These are phyloP conservation scores for Trichechus manatus DNA, from an alignment of 2,113 vertebrate species.

Conservation along the genomic window DNA sequence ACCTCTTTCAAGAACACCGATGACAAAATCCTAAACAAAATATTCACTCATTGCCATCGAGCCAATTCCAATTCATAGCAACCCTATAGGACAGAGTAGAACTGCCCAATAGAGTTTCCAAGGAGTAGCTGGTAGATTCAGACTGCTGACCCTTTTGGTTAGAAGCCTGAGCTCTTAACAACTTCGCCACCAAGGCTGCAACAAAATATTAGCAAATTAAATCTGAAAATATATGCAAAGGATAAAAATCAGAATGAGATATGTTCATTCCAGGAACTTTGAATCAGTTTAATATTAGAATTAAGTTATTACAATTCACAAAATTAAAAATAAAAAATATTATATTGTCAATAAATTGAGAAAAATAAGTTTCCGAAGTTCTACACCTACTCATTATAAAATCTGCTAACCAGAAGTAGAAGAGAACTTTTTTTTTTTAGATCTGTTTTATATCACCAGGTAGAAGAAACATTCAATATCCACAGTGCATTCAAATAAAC, in stretches of 20 bases:
- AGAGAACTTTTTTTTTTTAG: not conserved
- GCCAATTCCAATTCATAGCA: too few relatives aligned
- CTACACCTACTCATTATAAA: not conserved
- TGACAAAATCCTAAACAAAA: not conserved
- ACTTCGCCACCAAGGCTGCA: too few relatives aligned
- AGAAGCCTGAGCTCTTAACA: too few relatives aligned
- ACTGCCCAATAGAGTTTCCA: too few relatives aligned
- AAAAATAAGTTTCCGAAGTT: not conserved
- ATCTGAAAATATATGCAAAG: not conserved
- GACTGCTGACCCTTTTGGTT: too few relatives aligned
- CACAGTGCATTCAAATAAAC: too few relatives aligned
- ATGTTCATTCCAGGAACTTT: not conserved
- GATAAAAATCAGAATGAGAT: not conserved
- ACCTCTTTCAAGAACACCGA: not conserved
- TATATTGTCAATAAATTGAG: not conserved
- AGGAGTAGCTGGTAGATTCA: too few relatives aligned
- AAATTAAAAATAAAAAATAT: not conserved
- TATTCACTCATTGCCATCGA: not conserved
- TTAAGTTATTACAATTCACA: not conserved
- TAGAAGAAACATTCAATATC: too few relatives aligned
- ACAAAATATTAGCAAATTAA: not conserved
- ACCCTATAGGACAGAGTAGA: too few relatives aligned
- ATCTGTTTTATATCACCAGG: too few relatives aligned
- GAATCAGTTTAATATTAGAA: not conserved
- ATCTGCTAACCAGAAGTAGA: not conserved